These are phyloP conservation scores for Neoaliturus tenellus DNA, from an alignment of 2,888 invertebrate genomes.

Conservation along the genomic window DNA sequence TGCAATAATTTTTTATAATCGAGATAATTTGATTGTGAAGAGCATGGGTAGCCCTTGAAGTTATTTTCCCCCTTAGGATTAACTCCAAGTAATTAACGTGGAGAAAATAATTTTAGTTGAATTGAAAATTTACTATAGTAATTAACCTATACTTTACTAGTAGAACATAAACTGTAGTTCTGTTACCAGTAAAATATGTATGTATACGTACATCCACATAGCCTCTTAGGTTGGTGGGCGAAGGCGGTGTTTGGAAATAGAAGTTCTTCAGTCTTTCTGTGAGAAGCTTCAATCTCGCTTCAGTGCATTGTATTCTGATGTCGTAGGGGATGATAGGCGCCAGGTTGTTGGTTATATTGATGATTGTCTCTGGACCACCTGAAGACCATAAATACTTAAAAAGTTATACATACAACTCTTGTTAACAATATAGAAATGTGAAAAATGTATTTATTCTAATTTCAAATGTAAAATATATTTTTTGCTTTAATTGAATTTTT, in stretches of 20 bases:
- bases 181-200: not conserved
- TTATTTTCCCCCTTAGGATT: too few species aligned
- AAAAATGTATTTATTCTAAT: not conserved
- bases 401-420: too few species aligned
- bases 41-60: too few species aligned
- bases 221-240: not conserved
- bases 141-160: too few species aligned
- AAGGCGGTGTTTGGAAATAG: not conserved
- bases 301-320: not conserved
- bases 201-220: constrained; percentile 10
- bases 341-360: constrained; percentile 24
- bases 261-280: constrained; percentile 4
- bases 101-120: too few species aligned
- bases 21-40: too few species aligned
- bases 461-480: too few species aligned
- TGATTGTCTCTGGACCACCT: not conserved
- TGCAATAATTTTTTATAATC: too few species aligned
- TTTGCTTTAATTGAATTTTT: too few species aligned
- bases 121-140: too few species aligned
- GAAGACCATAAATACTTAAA: not conserved
- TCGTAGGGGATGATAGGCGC: not conserved
- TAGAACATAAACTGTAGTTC: not conserved
- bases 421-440: not conserved
- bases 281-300: not conserved
- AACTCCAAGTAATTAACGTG: too few species aligned